Evolutionary conservation across 2,797 vertebrate species (phyloP), one percentile per base, ranked within the genome.

Genomic region (Gobionotothen gibberifrons): DNA sequence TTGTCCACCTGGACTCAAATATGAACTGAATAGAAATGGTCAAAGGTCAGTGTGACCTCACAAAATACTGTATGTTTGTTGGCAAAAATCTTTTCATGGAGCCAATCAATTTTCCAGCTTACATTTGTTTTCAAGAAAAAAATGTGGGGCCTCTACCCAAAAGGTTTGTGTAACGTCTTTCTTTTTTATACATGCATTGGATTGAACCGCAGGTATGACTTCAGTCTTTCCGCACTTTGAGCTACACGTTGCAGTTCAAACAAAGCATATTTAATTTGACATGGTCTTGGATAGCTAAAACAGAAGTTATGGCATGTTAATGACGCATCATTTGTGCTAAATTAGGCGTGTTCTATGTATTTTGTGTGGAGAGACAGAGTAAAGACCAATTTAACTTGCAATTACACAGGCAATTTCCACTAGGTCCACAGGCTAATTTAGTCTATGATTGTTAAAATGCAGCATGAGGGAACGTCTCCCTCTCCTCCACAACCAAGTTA

Each of bases 381-480:
- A 84, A 82, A 86, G 69, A 74, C 74, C 72, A 82, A 88, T 92
- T 91, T 90, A 89, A 81, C 76, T 54, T 60, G 71, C 73, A 89
- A 84, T 92, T 89, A 89, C 69, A 79, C 77, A 87, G 73, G 36
- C 79, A 81, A 86, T 91, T 89, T 91, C 69, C 79, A 83, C 80
- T 48, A 70, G 77, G 73, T 85, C 84, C 62, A 78, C 70, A 10
- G 73, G 75, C 78, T 76, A 59, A 82, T 88, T 85, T 75, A 42
- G 76, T 78, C 65, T 62, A 26, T 76, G 61, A 83, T 69, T 79
- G 56, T 85, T 75, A 84, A 92, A 81, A 76, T 77, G 66, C 66
- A 82, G 70, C 64, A 88, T 87, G 79, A 89, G 74, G 47, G 39
- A 88, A 85, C 9, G 58, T 85, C 81, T 84, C 64, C 68, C 60